Percentiles rank a stretch among this genome's conserved stretches.
Evolutionary conservation across 2,888 invertebrate species (phyloP).

Genomic region (Tinea semifulvella): DNA sequence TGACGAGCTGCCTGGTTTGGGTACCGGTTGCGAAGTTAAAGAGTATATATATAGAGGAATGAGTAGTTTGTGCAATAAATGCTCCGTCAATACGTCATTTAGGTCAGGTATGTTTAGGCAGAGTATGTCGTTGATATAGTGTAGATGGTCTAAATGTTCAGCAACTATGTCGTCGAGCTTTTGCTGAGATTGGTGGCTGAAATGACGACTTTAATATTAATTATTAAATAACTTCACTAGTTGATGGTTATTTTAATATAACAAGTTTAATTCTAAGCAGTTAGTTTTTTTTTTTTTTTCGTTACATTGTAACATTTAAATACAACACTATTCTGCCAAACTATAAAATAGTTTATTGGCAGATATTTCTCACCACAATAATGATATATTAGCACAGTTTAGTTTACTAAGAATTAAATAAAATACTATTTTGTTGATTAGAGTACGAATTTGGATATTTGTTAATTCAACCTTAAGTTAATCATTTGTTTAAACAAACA

Average conservation of each 20-base stretch:
- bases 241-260: no score
- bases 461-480: neutral
- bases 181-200: conserved; percentile 89
- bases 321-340: no score
- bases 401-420: no score
- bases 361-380: no score
- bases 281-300: no score
- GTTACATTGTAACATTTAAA: no score
- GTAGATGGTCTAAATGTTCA: conserved; percentile 96
- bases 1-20: conserved; percentile 35
- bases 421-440: neutral
- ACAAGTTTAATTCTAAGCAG: no score
- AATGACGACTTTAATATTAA: conserved; percentile 27
- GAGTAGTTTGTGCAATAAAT: conserved; percentile 90
- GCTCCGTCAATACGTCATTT: conserved; percentile 93
- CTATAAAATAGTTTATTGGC: no score
- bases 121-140: conserved; percentile 96
- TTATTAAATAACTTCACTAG: no score
- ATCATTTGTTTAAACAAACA: no score
- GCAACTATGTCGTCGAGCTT: conserved; percentile 93
- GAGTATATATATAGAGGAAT: conserved; percentile 96
- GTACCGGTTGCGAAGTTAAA: conserved; percentile 63
- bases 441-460: neutral
- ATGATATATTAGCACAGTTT: no score
- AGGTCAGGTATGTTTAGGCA: conserved; percentile 90